These are phyloP conservation scores for Platycheirus albimanus DNA, from an alignment of 2,888 invertebrate genomes.

Conservation along the genomic window DNA sequence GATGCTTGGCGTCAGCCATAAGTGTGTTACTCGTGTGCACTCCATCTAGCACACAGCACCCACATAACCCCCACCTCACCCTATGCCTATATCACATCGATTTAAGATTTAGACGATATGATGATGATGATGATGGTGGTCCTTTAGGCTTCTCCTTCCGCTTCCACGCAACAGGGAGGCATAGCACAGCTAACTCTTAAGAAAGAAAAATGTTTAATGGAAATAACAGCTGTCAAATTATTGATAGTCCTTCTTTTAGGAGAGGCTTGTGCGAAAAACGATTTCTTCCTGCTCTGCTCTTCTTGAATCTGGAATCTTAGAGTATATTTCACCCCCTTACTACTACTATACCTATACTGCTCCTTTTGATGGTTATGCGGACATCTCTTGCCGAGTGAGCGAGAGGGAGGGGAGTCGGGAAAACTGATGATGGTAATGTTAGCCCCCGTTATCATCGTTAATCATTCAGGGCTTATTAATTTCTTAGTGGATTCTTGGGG, in stretches of 20 bases:
- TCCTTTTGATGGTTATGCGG: neutral
- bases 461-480: slow-evolving; percentile 74
- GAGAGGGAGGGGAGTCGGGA: neutral
- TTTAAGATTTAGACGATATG: slow-evolving; percentile 55
- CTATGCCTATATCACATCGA: slow-evolving; percentile 38
- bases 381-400: no score
- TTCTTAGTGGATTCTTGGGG: slow-evolving; percentile 70
- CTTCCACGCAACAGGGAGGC: neutral
- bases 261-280: slow-evolving; percentile 44
- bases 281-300: slow-evolving; percentile 11
- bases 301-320: no score
- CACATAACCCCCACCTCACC: neutral
- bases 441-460: slow-evolving; percentile 72
- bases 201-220: slow-evolving; percentile 74
- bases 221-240: slow-evolving; percentile 76
- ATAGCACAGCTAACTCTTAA: slow-evolving; percentile 27
- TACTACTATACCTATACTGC: no score
- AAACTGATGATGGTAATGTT: slow-evolving; percentile 68
- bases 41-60: neutral
- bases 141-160: slow-evolving; percentile 23
- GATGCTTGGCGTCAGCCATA: slow-evolving; percentile 62
- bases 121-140: slow-evolving; percentile 48
- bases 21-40: slow-evolving; percentile 64
- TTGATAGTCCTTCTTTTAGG: slow-evolving; percentile 67
- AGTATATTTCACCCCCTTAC: slow-evolving; percentile 17